phyloP scores from a whole-genome alignment of 2,113 vertebrate genomes.

The Tiliqua scincoides region DNA sequence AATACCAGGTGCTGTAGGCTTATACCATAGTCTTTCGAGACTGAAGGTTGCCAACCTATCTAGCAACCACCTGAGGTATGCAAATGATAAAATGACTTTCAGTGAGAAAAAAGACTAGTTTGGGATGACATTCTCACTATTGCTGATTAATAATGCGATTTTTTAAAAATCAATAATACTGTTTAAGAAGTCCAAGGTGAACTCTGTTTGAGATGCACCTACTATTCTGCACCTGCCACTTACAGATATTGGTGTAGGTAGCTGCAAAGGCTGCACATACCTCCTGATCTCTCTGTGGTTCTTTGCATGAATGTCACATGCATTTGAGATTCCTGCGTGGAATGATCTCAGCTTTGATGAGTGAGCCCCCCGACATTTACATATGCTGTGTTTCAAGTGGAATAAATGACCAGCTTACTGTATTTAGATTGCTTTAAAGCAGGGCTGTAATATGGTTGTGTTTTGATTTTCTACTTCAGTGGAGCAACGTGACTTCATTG shows the following conservation, averaged over 20 bases:
- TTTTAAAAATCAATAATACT: neutral
- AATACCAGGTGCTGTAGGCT: no score
- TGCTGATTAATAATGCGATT: slow-evolving; percentile 28
- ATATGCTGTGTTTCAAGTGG: neutral
- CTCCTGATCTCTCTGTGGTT: neutral
- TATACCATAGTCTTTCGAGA: no score
- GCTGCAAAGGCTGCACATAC: neutral
- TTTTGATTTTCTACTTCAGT: slow-evolving; percentile 80
- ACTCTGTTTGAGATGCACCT: neutral
- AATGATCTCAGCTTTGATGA: slow-evolving; percentile 2
- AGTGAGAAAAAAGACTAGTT: neutral
- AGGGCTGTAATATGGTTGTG: slow-evolving; percentile 47
- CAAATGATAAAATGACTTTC: slow-evolving; percentile 16
- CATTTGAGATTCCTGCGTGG: neutral
- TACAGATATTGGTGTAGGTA: slow-evolving; percentile 24
- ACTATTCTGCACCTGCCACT: slow-evolving; percentile 21
- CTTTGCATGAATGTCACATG: neutral
- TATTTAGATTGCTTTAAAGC: slow-evolving; percentile 33
- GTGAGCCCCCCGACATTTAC: neutral
- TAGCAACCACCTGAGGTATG: neutral
- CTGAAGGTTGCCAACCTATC: no score
- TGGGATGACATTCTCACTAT: slow-evolving; percentile 11
- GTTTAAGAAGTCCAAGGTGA: neutral
- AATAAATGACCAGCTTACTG: slow-evolving; percentile 30
- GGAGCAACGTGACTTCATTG: slow-evolving; percentile 97